Percentiles rank a stretch among this genome's conserved stretches.
These are phyloP conservation scores for Chloropsis hardwickii DNA, from an alignment of 2,113 vertebrate species.

Conservation along the genomic window DNA sequence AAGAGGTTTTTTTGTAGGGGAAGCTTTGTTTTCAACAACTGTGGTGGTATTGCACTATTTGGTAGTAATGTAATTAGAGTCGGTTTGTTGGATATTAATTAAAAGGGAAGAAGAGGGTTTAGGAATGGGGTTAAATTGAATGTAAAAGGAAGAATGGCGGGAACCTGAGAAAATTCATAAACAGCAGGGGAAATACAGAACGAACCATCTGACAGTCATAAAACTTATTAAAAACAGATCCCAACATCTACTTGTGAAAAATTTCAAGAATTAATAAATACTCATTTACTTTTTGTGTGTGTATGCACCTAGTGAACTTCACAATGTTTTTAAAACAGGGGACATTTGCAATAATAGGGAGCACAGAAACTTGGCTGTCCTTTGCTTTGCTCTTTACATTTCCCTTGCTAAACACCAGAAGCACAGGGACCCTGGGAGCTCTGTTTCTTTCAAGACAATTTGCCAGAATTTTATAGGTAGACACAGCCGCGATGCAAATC, in stretches of 20 bases:
- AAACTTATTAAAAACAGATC: no score
- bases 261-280: neutral
- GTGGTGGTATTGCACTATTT: no score
- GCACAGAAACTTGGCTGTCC: neutral
- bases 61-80: no score
- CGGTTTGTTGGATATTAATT: no score
- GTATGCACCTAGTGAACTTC: neutral
- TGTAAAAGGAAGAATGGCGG: no score
- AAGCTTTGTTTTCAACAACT: no score
- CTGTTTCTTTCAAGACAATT: neutral
- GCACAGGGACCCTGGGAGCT: neutral
- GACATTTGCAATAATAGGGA: neutral
- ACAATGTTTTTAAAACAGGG: neutral
- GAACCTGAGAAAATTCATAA: no score
- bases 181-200: no score
- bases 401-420: neutral
- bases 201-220: no score
- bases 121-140: no score
- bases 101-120: no score
- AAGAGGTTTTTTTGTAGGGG: no score
- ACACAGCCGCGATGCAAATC: neutral
- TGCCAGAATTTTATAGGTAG: neutral
- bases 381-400: neutral
- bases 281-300: neutral
- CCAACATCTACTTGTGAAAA: neutral